phyloP scores from a whole-genome alignment of 2,113 vertebrate genomes.

The Tympanuchus pallidicinctus region DNA sequence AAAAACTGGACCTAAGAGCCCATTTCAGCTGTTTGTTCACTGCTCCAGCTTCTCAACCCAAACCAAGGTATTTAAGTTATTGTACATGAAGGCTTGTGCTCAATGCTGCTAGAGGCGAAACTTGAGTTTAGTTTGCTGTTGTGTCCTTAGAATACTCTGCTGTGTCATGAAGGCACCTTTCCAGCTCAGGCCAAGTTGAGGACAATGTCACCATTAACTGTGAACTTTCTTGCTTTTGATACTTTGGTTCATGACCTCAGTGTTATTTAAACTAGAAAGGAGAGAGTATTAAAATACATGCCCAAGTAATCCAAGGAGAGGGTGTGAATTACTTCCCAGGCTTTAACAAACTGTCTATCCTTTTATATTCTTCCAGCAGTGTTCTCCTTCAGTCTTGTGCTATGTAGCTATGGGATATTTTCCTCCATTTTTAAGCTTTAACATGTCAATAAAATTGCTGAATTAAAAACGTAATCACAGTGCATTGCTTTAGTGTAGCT shows the following conservation, averaged over 20 bases:
- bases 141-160: not conserved
- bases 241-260: not conserved
- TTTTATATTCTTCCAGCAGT: not conserved
- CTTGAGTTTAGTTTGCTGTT: not conserved
- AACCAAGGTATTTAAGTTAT: not conserved
- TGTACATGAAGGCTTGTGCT: not conserved
- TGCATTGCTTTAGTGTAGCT: not conserved
- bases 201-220: not conserved
- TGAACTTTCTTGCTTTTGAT: not conserved
- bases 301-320: not conserved
- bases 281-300: not conserved
- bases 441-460: not conserved
- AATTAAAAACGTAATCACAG: not conserved
- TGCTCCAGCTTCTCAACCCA: not conserved
- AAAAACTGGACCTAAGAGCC: not conserved
- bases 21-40: not conserved
- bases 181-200: not conserved
- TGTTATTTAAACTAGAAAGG: slow-evolving; percentile 8
- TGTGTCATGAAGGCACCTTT: not conserved
- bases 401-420: not conserved
- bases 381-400: not conserved
- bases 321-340: not conserved
- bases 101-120: not conserved
- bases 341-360: slow-evolving; percentile 15
- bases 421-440: not conserved